phyloP scores from a whole-genome alignment of 2,888 invertebrate genomes.

The Coronaproctus castanopsis region DNA sequence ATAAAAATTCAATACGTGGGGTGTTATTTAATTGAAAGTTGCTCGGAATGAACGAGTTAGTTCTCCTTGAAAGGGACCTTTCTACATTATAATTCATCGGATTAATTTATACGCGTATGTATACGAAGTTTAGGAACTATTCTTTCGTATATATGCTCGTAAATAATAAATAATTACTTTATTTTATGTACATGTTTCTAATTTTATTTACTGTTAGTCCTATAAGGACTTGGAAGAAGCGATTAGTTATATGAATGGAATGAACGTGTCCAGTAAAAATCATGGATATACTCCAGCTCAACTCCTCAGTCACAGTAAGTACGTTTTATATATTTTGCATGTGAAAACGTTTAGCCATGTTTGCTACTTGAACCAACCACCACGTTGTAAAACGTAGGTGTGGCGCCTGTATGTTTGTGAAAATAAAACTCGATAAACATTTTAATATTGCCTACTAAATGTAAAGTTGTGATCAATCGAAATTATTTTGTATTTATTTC shows the following conservation, averaged over 20 bases:
- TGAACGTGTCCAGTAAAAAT: slow-evolving; percentile 10
- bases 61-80: not conserved
- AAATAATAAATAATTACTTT: not conserved
- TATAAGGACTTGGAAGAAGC: slow-evolving; percentile 9
- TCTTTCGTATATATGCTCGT: not conserved
- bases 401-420: too few relatives aligned
- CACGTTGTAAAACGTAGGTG: too few relatives aligned
- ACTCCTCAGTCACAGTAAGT: not conserved
- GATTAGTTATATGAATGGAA: slow-evolving; percentile 9
- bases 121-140: not conserved
- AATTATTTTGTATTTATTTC: too few relatives aligned
- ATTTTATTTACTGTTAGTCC: not conserved
- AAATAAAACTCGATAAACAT: too few relatives aligned
- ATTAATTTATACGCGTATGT: not conserved
- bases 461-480: too few relatives aligned
- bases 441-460: too few relatives aligned
- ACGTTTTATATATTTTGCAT: too few relatives aligned
- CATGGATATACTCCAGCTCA: not conserved
- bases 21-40: not conserved
- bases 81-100: not conserved
- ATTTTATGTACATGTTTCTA: not conserved
- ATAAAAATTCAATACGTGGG: not conserved
- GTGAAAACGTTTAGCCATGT: too few relatives aligned
- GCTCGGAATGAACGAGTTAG: not conserved
- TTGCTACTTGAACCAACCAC: too few relatives aligned